phyloP scores from a whole-genome alignment of 2,888 invertebrate genomes.

The Nemapogon koenigi region DNA sequence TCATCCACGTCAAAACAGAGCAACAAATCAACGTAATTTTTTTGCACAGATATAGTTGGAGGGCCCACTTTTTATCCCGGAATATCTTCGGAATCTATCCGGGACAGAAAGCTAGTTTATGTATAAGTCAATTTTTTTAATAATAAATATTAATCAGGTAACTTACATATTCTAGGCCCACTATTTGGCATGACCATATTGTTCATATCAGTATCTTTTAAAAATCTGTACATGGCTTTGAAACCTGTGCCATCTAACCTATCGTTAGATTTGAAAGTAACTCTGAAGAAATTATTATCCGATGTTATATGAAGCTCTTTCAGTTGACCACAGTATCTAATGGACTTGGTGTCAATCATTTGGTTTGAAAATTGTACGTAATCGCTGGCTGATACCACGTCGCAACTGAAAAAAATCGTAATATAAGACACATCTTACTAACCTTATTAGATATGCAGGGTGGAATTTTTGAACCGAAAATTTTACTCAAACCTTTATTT shows the following conservation, averaged over 20 bases:
- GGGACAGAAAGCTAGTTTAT: no score
- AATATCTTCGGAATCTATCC: no score
- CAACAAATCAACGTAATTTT: no score
- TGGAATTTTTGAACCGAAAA: no score
- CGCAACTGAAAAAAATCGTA: conserved; percentile 72
- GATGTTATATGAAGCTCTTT: conserved; percentile 81
- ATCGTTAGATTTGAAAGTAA: conserved; percentile 93
- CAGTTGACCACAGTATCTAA: conserved; percentile 84
- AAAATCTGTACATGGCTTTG: conserved; percentile 87
- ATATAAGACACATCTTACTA: not conserved
- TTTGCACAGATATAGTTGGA: no score
- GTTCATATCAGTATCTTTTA: conserved; percentile 70
- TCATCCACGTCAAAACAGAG: no score
- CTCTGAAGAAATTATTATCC: conserved; percentile 88
- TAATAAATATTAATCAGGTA: no score
- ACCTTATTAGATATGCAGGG: no score
- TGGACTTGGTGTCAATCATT: conserved; percentile 81
- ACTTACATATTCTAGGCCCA: conserved; percentile 4
- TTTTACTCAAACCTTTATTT: no score
- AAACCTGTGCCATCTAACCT: conserved; percentile 94
- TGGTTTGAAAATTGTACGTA: conserved; percentile 96
- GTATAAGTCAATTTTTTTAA: no score
- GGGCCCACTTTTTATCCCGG: no score
- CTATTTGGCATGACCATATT: conserved; percentile 40
- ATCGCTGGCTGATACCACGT: conserved; percentile 89